A percentile compares a stretch with the other conserved stretches of the same genome.
phyloP scores from a whole-genome alignment of 1,140 invertebrate species.

The Drosophila varians region DNA sequence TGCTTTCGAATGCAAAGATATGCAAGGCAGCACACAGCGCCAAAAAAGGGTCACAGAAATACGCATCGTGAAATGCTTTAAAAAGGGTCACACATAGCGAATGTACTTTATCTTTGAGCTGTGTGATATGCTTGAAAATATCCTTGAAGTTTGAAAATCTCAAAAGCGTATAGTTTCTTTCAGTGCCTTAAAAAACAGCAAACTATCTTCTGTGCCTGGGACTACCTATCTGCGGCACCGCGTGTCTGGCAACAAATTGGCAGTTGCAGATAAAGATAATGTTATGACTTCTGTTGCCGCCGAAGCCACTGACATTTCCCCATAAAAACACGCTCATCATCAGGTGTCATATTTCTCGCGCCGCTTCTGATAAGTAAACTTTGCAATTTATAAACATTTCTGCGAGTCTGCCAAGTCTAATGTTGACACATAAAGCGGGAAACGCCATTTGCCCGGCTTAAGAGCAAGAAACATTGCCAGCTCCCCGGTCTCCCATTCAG shows the following conservation, averaged over 20 bases:
- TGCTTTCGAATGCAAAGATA: constrained; percentile 71
- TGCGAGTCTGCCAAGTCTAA: background rate
- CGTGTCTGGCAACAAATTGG: constrained; percentile 65
- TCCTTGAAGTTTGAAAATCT: too few species aligned
- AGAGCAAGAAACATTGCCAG: constrained; percentile 14
- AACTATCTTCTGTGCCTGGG: background rate
- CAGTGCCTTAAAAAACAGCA: background rate
- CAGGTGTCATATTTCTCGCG: constrained; percentile 74
- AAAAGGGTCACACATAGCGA: background rate
- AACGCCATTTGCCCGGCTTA: constrained; percentile 32
- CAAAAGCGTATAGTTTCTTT: background rate
- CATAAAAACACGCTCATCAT: constrained; percentile 66
- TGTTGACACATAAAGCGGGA: constrained; percentile 31
- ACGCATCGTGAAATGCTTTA: background rate
- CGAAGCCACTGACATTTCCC: constrained; percentile 15
- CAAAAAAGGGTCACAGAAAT: background rate
- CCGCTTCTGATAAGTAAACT: constrained; percentile 64
- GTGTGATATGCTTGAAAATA: too few species aligned
- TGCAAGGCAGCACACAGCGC: constrained; percentile 39
- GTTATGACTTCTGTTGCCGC: constrained; percentile 60
- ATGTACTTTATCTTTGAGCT: background rate
- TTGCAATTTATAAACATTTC: constrained; percentile 45
- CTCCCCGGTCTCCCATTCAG: background rate
- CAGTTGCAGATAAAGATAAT: constrained; percentile 78
- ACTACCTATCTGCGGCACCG: constrained; percentile 50